Evolutionary conservation across 2,888 invertebrate genomes (phyloP), one percentile per base, ranked within the genome.

Genomic region (Ophioninae sp.): DNA sequence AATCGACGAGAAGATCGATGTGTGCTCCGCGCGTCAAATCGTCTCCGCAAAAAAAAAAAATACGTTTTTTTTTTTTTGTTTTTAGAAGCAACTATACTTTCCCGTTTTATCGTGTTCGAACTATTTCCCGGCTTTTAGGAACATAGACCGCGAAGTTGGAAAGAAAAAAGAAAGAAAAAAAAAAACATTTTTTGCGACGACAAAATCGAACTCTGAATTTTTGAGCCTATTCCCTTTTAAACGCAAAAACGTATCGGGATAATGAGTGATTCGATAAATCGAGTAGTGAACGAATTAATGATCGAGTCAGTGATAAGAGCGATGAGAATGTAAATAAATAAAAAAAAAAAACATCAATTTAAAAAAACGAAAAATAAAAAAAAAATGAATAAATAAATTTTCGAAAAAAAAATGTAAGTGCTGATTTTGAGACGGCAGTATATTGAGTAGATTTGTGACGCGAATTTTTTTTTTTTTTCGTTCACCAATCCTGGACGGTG

Each of bases 21-120:
- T 80, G 73, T 80, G 76, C 76, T 80, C 79, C 83, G 80, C 83
- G 83, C 80, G 73, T 83, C 59, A 80, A 80, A 80, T 83, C 77
- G 74, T 83, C 83, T 64, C 77, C 73, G 69, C 73, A 77, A 73
- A 73, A 68, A 77, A 73, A 73, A 68, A 20, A 6, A 20, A 58
- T n/a, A 37, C 68, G 75, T 64, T 30, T 73, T n/a, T 30, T 30
- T 2, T 30, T 30, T 30, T 30, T 30, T 30, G 1, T 30, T 30
- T 30, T 80, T 23, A 65, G 44, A n/a, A n/a, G n/a, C 65, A 67
- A 67, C 68, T 73, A 58, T 44, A 74, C 64, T 37, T 56, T 39
- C 69, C 37, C 64, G 23, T 41, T 17, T 23, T 63, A 23, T 58
- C 39, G 41, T 65, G 30, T 65, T 39, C 17, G 71, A 59, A 39